Evolutionary conservation across 2,888 invertebrate species (phyloP).

Genomic region (Syrphus vitripennis): DNA sequence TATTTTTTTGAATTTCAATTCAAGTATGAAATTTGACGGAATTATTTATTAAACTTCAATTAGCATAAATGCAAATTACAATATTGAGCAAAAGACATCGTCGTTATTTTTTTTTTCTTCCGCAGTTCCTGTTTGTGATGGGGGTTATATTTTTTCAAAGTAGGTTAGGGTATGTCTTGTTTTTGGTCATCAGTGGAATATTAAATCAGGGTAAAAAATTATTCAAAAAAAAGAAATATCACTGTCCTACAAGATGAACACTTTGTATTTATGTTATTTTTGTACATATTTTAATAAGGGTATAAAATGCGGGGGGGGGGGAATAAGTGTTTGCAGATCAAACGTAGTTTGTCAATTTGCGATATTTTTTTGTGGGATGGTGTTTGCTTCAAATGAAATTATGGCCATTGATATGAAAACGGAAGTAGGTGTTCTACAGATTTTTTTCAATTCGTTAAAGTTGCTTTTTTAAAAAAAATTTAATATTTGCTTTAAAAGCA

Average conservation of each 20-base stretch:
- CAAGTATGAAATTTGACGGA: constrained; percentile 66
- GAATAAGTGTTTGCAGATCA: background rate
- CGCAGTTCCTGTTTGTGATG: background rate
- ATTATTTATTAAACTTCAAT: constrained; percentile 71
- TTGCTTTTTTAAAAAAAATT: background rate
- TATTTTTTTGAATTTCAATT: constrained; percentile 41
- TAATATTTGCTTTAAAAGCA: constrained; percentile 32
- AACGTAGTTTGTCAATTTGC: background rate
- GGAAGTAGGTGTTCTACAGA: background rate
- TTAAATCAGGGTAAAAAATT: constrained; percentile 45
- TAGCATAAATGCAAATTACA: constrained; percentile 70
- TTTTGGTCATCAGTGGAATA: constrained; percentile 46
- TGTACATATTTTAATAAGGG: constrained; percentile 38
- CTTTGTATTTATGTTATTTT: background rate
- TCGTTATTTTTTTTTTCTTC: background rate
- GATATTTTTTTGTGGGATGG: background rate
- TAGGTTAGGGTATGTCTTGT: background rate
- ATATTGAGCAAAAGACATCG: background rate
- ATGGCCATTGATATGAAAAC: background rate
- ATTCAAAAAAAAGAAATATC: background rate
- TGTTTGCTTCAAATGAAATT: background rate
- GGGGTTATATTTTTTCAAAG: background rate
- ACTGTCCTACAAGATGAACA: background rate
- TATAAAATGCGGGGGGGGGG: background rate
- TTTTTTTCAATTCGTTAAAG: background rate